phyloP scores from a whole-genome alignment of 1,140 invertebrate species.

The Drosophila bifasciata region DNA sequence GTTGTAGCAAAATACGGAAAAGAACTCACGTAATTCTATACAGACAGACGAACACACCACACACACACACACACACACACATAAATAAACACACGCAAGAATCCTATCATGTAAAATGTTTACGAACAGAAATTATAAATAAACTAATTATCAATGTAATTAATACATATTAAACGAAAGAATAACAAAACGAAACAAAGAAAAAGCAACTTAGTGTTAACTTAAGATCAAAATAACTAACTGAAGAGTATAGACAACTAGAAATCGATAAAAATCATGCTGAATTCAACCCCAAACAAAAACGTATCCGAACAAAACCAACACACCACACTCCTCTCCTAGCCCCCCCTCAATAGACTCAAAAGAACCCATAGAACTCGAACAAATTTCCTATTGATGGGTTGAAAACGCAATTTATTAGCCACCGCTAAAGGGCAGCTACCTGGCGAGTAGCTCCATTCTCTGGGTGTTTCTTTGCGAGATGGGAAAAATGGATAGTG shows the following conservation, averaged over 20 bases:
- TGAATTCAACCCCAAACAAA: conserved; percentile 55
- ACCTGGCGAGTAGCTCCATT: conserved; percentile 12
- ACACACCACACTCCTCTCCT: too few relatives aligned
- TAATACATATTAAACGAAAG: conserved; percentile 75
- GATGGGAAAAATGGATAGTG: conserved; percentile 22
- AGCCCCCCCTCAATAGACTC: not conserved
- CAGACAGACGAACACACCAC: conserved; percentile 34
- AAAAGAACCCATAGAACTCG: conserved; percentile 9
- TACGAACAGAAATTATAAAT: conserved; percentile 70
- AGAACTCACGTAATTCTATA: conserved; percentile 18
- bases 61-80: conserved; percentile 28
- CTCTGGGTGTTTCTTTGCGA: conserved; percentile 11
- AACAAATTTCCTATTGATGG: conserved; percentile 39
- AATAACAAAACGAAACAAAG: conserved; percentile 33
- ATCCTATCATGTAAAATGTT: conserved; percentile 81
- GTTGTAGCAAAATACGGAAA: conserved; percentile 71
- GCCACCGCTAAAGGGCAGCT: conserved; percentile 5
- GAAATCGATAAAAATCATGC: conserved; percentile 59
- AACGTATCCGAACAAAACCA: conserved; percentile 11
- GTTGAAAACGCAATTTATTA: too few relatives aligned
- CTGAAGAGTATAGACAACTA: conserved; percentile 45
- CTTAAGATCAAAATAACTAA: conserved; percentile 64
- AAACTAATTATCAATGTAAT: conserved; percentile 83
- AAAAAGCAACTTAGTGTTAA: conserved; percentile 70
- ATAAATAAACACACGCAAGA: conserved; percentile 43